Conservation (phyloP, 2,113 vertebrate species). For the Oncorhynchus masou region DNA sequence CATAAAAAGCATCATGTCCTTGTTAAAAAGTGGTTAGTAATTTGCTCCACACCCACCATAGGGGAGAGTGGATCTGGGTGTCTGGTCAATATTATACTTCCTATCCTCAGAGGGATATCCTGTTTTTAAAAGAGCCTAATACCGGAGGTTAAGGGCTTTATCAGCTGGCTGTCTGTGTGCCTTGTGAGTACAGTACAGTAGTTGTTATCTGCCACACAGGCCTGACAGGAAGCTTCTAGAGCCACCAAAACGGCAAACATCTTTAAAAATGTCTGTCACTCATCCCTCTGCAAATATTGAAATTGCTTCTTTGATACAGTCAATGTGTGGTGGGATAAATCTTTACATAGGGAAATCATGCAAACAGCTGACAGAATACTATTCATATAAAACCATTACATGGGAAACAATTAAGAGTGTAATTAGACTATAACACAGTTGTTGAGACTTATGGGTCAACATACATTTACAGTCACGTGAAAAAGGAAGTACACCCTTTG, state of each 20-base stretch:
- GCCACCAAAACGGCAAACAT: background rate
- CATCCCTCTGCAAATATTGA: background rate
- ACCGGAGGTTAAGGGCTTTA: background rate
- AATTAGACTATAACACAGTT: too few relatives aligned
- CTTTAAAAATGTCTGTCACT: background rate
- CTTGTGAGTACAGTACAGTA: background rate
- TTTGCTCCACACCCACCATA: background rate
- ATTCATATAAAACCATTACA: too few relatives aligned
- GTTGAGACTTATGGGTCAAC: too few relatives aligned
- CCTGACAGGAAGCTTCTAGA: background rate
- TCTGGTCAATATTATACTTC: background rate
- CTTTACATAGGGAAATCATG: background rate
- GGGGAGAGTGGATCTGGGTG: background rate
- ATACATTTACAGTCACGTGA: too few relatives aligned
- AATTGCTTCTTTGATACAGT: background rate
- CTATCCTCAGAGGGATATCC: background rate
- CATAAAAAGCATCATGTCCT: too few relatives aligned
- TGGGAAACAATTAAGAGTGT: too few relatives aligned
- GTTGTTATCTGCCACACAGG: background rate
- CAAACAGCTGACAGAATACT: background rate
- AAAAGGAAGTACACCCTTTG: too few relatives aligned
- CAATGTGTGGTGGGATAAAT: background rate
- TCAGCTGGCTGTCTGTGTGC: background rate
- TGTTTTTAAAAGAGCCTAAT: background rate
- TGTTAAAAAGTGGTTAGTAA: too few relatives aligned